Evolutionary conservation across 2,113 vertebrate species (phyloP), one percentile per base, ranked within the genome.

Genomic region (Euleptes europaea): DNA sequence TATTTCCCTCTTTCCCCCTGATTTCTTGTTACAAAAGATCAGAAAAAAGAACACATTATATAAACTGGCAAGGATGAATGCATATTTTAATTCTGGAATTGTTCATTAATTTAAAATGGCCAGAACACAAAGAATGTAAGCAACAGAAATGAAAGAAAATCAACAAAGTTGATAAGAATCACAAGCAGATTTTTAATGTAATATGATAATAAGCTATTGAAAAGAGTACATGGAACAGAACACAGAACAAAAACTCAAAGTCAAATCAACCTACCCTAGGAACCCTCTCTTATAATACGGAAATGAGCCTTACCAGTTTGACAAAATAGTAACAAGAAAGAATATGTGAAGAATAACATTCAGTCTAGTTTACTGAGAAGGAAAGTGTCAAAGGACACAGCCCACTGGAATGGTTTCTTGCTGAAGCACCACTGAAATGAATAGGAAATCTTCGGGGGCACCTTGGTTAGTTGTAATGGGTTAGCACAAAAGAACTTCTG

Each of bases 61-160:
- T 79, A 42, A 88, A 84, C 88, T 88, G 89, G 86, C 87, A 87
- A 65, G 87, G 88, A 83, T 86, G 77, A 87, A 84, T 86, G 72
- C 83, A 0, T 95, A 91, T 92, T 91, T 95, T 93, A 93, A 86
- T 88, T 88, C 84, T 80, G 21, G 21, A 90, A 92, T 13, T 85
- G 84, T 91, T 93, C 90, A 84, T 92, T 49, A 54, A 88, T 89
- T 89, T 89, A 84, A 74, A 89, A 79, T 78, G 67, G 83, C 85
- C 35, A 91, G 70, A 73, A 80, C 66, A 87, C 44, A 82, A 89
- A 78, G 76, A 28, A 83, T 17, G 60, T 63, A 74, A 35, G 47
- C 23, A 82, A 31, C n/a, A 76, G 42, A 28, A 89, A 91, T 83
- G 86, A 42, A 33, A 90, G 89, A 88, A 82, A 67, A 82, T 91